Conservation (phyloP, 2,888 invertebrate genomes). For the Leucania comma region DNA sequence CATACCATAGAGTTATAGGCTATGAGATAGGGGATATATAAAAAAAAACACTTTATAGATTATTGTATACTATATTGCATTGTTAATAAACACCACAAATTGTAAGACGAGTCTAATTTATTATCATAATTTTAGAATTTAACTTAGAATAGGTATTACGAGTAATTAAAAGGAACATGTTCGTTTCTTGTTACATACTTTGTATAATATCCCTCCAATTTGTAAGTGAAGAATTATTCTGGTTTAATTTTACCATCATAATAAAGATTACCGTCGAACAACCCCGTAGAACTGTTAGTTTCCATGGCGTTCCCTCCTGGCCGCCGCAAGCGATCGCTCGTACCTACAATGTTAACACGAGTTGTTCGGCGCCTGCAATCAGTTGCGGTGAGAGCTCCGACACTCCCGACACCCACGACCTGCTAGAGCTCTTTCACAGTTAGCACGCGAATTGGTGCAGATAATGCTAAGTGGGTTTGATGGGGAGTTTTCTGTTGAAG, state of each 20-base stretch:
- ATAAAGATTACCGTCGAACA: background rate
- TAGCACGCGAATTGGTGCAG: slow-evolving; percentile 23
- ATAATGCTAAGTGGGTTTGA: slow-evolving; percentile 13
- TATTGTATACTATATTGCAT: too few relatives aligned
- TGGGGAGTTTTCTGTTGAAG: background rate
- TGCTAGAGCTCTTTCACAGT: slow-evolving; percentile 15
- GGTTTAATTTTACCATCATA: background rate
- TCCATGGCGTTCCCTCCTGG: background rate
- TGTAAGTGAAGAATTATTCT: background rate
- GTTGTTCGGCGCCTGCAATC: slow-evolving; percentile 57
- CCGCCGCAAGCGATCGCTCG: slow-evolving; percentile 53
- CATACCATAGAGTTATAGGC: too few relatives aligned
- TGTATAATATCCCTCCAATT: background rate
- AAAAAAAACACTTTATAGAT: too few relatives aligned
- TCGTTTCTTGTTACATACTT: background rate
- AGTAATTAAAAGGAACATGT: background rate
- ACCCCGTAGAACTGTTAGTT: slow-evolving; percentile 12
- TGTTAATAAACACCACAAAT: too few relatives aligned
- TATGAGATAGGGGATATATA: too few relatives aligned
- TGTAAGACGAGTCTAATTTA: too few relatives aligned
- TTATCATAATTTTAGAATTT: too few relatives aligned
- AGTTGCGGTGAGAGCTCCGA: slow-evolving; percentile 58
- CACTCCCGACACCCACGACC: slow-evolving; percentile 14
- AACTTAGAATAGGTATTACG: background rate
- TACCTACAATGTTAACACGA: slow-evolving; percentile 60